Conservation (phyloP, 2,113 vertebrate species). For the Nansenia antarctica region DNA sequence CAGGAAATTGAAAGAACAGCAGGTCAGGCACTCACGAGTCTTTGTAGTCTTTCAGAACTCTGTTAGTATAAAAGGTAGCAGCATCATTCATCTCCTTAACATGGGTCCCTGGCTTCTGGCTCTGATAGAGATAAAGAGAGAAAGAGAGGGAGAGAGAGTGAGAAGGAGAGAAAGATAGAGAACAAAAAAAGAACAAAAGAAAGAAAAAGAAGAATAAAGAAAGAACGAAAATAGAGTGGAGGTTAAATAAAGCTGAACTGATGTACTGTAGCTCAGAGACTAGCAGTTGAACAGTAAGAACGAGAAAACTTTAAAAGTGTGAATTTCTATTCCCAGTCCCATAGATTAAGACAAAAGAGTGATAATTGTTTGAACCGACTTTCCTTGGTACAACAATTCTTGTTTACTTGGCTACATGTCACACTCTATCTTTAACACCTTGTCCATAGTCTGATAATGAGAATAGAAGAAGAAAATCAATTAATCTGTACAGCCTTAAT, state of each 20-base stretch:
- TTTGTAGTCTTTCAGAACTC: constrained; percentile 98
- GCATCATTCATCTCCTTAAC: constrained; percentile 99
- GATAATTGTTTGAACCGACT: background rate
- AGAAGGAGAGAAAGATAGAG: background rate
- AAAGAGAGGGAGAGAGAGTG: constrained; percentile 15
- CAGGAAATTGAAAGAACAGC: too few relatives aligned
- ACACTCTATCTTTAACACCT: too few relatives aligned
- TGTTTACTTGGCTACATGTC: too few relatives aligned
- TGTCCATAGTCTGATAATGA: too few relatives aligned
- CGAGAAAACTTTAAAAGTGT: background rate
- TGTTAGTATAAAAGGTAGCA: constrained; percentile 98
- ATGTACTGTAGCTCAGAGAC: too few relatives aligned
- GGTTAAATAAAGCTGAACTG: background rate
- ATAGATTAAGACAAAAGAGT: background rate
- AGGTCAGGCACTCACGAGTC: constrained; percentile 91
- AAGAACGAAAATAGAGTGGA: background rate
- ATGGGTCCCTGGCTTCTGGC: constrained; percentile 93
- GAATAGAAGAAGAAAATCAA: too few relatives aligned
- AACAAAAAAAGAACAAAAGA: background rate
- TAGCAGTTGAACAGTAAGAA: too few relatives aligned
- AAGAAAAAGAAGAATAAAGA: constrained; percentile 9
- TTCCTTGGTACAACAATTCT: too few relatives aligned
- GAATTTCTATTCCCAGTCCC: background rate
- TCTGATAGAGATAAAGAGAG: constrained; percentile 67
- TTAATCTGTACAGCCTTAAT: too few relatives aligned